A percentile compares a stretch with the other conserved stretches of the same genome.
These are phyloP conservation scores for Dasypolia templi DNA, from an alignment of 2,888 invertebrate species.

Conservation along the genomic window DNA sequence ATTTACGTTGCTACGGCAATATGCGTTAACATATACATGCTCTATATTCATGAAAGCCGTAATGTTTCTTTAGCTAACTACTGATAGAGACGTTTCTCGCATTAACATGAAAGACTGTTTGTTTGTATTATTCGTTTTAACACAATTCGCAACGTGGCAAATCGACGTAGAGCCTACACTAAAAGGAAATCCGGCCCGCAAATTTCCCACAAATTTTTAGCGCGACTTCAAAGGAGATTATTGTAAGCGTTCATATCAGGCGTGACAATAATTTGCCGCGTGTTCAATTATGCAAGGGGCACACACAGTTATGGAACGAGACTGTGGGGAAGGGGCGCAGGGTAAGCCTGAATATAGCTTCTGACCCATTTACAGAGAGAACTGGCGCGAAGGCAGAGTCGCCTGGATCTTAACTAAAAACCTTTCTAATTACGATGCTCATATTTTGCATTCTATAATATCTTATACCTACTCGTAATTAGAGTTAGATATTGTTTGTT, in stretches of 20 bases:
- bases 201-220: slow-evolving; percentile 27
- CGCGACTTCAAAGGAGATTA: slow-evolving; percentile 70
- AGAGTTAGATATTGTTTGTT: not conserved
- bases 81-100: slow-evolving; percentile 24
- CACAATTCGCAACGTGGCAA: slow-evolving; percentile 7
- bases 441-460: slow-evolving; percentile 66
- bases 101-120: slow-evolving; percentile 17
- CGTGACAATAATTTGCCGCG: slow-evolving; percentile 88
- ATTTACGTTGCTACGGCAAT: slow-evolving; percentile 50
- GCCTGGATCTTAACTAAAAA: slow-evolving; percentile 72
- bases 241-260: slow-evolving; percentile 76
- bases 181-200: slow-evolving; percentile 5
- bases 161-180: not conserved
- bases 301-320: slow-evolving; percentile 80
- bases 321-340: slow-evolving; percentile 68
- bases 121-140: slow-evolving; percentile 13
- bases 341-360: slow-evolving; percentile 84
- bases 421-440: slow-evolving; percentile 68
- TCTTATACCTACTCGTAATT: slow-evolving; percentile 11
- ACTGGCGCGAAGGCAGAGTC: slow-evolving; percentile 78
- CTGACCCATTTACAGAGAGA: slow-evolving; percentile 88
- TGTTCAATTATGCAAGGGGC: slow-evolving; percentile 89
- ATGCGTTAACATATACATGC: slow-evolving; percentile 35
- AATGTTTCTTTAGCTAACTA: slow-evolving; percentile 42
- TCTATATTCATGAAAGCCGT: slow-evolving; percentile 21